Evolutionary conservation across 2,113 vertebrate species (phyloP), one percentile per base, ranked within the genome.

Genomic region (Oreochromis aureus): DNA sequence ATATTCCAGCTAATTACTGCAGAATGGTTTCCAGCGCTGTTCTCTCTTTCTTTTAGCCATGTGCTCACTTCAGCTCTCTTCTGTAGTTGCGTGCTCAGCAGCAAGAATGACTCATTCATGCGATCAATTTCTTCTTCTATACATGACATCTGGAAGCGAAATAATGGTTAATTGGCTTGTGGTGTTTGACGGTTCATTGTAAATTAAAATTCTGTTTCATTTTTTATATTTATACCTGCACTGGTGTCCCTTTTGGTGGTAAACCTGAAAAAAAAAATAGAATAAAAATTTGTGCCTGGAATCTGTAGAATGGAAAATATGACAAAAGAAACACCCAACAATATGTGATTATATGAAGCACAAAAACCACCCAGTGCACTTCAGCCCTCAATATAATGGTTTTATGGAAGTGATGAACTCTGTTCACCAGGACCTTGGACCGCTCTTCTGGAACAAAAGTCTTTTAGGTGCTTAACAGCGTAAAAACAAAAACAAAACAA

Each of bases 21-120:
- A 56, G 88, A 58, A 24, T 59, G 78, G 5, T 87, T 90, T 59
- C 83, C 86, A 48, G 80, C 79, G 41, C 90, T 87, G n/a, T 13
- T 56, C 44, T 73, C 88, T 63, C 78, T 83, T 41, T 89, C 87
- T 13, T 87, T 89, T 8, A 82, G 84, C 61, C 22, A 54, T 54
- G 56, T 86, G 82, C 46, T 92, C 58, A 61, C 80, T 56, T 93
- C 89, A 41, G 87, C 71, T 76, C 88, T 83, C 18, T 86, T 83
- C 87, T 96, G 91, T 1, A 95, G 93, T 56, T 95, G 90, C 66
- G 93, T 34, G 30, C 94, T 96, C 24, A 97, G 87, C 85, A 96
- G 93, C 87, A 96, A 87, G 89, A 97, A 97, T 11, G 91, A 94
- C 54, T 97, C 95, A 51, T 96, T 96, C 87, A 97, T 89, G 51